phyloP scores from a whole-genome alignment of 2,113 vertebrate genomes.

The Chaetorhynchus papuensis region DNA sequence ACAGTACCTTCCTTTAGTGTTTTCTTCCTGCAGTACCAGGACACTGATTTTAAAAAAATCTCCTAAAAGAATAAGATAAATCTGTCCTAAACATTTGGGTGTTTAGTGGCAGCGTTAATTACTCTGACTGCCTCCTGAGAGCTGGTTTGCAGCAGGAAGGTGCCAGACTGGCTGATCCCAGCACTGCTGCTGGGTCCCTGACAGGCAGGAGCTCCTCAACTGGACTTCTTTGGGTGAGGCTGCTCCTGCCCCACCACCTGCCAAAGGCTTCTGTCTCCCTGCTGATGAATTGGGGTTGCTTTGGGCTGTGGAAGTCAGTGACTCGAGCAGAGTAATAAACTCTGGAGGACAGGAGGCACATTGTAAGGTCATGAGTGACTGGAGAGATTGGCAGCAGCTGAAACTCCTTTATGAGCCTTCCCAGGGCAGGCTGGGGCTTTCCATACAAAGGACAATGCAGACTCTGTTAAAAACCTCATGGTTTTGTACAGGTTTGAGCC shows the following conservation, averaged over 20 bases:
- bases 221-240: neutral
- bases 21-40: neutral
- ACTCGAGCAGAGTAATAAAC: neutral
- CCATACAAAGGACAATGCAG: slow-evolving; percentile 35
- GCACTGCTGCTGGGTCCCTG: neutral
- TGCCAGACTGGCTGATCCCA: neutral
- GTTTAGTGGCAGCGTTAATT: neutral
- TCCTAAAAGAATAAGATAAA: neutral
- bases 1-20: neutral
- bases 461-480: neutral
- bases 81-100: neutral
- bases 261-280: neutral
- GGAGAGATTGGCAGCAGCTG: slow-evolving; percentile 18
- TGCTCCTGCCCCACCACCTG: neutral
- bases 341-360: slow-evolving; percentile 13
- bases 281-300: neutral
- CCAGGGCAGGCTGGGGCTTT: neutral
- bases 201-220: neutral
- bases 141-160: fast-evolving
- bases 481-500: neutral
- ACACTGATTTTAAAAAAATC: neutral
- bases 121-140: neutral
- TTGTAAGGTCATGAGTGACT: slow-evolving; percentile 18
- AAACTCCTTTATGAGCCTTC: slow-evolving; percentile 43
- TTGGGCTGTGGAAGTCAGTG: neutral